Base-by-base conservation (phyloP, 2,113 vertebrate genomes). In the Leucosticte australis region DNA sequence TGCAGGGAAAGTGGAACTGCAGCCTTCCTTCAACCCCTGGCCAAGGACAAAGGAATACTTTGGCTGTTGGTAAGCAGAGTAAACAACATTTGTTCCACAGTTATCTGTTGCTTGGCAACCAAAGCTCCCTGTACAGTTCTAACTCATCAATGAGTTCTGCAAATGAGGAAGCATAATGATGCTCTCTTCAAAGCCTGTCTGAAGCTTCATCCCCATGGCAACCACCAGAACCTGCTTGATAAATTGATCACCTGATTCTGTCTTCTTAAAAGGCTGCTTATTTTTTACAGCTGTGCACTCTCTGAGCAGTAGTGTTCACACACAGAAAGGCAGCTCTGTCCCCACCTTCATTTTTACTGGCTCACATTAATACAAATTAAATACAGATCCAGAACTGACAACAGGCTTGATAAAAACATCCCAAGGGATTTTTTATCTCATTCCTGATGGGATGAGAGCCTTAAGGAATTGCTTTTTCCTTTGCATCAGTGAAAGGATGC, bases 191-290 rank as follows among this genome's bases (percentile, higher is more conserved):
- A 92, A 92, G 75, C 80, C 87, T 94, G 77, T 81, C 69, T 94
- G 92, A 49, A 92, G 91, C 92, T 91, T 86, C 73, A 89, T 98
- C 90, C 93, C 97, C 97, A 97, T 98, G 91, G 97, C 92, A 97
- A 98, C 98, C 75, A 97, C 57, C 94, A 91, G 73, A 89, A 57
- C 89, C 35, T 64, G 93, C 83, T 35, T 94, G 90, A 94, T 83
- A 95, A 88, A 96, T 37, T 78, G 76, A 93, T 95, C 95, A 88
- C 68, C 82, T 95, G 95, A 90, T 89, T 94, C 80, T 42, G 82
- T 84, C 92, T 65, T 73, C 84, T 77, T 63, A 82, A 95, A 95
- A 94, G 76, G 57, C 30, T 79, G 46, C 68, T 95, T 92, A 27
- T 77, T 89, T 84, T 85, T 83, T 26, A 63, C 11, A 81, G 73